Evolutionary conservation across 2,113 vertebrate genomes (phyloP), one percentile per base, ranked within the genome.

Genomic region (Grallaria varia): DNA sequence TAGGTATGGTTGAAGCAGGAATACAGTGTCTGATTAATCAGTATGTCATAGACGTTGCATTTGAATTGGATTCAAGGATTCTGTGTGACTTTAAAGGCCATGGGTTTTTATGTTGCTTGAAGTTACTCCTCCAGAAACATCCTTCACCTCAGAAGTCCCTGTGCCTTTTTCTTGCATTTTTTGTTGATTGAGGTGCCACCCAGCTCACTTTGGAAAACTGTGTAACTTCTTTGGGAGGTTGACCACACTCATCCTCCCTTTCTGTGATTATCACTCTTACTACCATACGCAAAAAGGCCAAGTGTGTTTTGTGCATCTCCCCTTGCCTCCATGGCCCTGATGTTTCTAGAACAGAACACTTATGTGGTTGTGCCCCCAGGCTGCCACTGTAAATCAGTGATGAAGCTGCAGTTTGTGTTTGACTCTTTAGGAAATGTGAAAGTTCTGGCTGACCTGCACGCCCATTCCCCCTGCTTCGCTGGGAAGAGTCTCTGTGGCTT

Each of bases 391-490:
- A 16, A 20, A 20, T 31, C 0, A 0, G 2, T 6, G 35, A 49
- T 40, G 72, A 31, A 67, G 25, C 64, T 90, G 21, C 21, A 4
- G 78, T 63, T 69, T 66, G 19, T 37, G 44, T 37, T 44, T 94
- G 27, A 31, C n/a, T 66, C n/a, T 44, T 80, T 15, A 45, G 74
- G 72, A 79, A 91, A 59, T 31, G 31, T 17, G 8, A 50, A 75
- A 49, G 77, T 90, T 91, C 84, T 89, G 56, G 45, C 39, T 95
- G 89, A 94, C 91, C 91, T 95, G 69, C n/a, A 53, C 47, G 87
- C 49, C 60, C 7, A 0, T 66, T 60, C 30, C 84, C 62, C 37
- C 21, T 37, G 14, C 37, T 56, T 84, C 5, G 0, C 33, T 72
- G 35, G 85, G 75, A 9, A 49, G 28, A 69, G 27, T n/a, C 44